Base-by-base conservation (phyloP, 2,113 vertebrate species). In the Strix aluco region DNA sequence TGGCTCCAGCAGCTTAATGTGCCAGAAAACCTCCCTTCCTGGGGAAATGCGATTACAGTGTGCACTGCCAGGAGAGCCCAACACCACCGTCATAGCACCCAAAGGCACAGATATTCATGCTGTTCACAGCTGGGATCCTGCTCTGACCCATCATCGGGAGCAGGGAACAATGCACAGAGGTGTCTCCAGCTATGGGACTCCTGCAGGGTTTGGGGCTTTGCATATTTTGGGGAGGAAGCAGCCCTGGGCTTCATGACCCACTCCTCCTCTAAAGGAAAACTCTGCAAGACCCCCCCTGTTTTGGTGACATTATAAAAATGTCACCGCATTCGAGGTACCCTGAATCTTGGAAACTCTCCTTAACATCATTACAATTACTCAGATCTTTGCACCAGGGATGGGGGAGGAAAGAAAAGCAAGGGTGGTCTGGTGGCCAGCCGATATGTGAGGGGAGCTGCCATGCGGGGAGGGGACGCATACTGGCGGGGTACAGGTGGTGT, bases 31-130 rank as follows among this genome's bases (percentile, higher is more conserved):
- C 1, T 55, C 27, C 25, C 20, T 81, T 34, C 30, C 22, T 20
- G 46, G 20, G 49, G 46, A 70, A 26, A 57, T 13, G 42, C 1
- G 8, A 10, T 46, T 7, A 26, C 11, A 34, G 30, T 0, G 1
- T 27, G 52, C 2, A 3, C n/a, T 86, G 58, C 30, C 63, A 40
- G 51, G 47, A 62, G 57, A 88, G 74, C 51, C 59, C 42, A 42
- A 3, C 0, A 1, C 38, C 15, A 16, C 17, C 3, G 0, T 5
- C 0, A 0, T 4, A 22, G 52, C 42, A 61, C 47, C 58, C 71
- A 26, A 11, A 55, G 5, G 44, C 1, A 6, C 3, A 5, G n/a
- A 42, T n/a, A 7, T 8, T 69, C 38, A 15, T 34, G 30, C 10
- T 1, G 1, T 3, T 38, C 51, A 15, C 23, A 47, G 40, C 67